phyloP scores from a whole-genome alignment of 1,140 invertebrate genomes.

The Drosophila nasuta region DNA sequence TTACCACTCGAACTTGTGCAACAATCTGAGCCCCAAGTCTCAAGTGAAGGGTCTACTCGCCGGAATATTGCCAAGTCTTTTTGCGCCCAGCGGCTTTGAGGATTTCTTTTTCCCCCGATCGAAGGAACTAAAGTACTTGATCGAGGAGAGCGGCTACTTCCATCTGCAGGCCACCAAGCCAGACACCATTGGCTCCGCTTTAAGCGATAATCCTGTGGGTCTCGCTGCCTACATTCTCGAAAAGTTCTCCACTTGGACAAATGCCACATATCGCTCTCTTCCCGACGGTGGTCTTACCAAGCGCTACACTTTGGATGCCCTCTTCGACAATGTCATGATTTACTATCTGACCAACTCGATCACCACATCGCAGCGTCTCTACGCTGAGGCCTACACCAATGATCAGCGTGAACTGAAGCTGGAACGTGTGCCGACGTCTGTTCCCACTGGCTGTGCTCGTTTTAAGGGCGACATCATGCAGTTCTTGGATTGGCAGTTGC shows the following conservation, averaged over 20 bases:
- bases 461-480: slow-evolving; percentile 88
- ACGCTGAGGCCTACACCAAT: slow-evolving; percentile 88
- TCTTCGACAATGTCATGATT: slow-evolving; percentile 95
- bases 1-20: slow-evolving; percentile 89
- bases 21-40: slow-evolving; percentile 58
- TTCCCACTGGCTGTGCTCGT: slow-evolving; percentile 89
- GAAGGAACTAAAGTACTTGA: slow-evolving; percentile 85
- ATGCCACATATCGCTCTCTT: slow-evolving; percentile 86
- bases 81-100: slow-evolving; percentile 86
- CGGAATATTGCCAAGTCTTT: slow-evolving; percentile 86
- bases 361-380: slow-evolving; percentile 91
- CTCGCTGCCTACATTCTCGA: slow-evolving; percentile 94
- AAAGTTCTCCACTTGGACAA: slow-evolving; percentile 93
- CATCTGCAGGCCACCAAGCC: slow-evolving; percentile 96
- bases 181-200: slow-evolving; percentile 91
- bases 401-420: slow-evolving; percentile 83
- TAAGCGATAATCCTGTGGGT: slow-evolving; percentile 89
- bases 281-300: slow-evolving; percentile 90
- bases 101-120: slow-evolving; percentile 88
- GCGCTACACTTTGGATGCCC: slow-evolving; percentile 88
- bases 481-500: slow-evolving; percentile 87
- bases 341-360: slow-evolving; percentile 93
- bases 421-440: slow-evolving; percentile 87
- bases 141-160: slow-evolving; percentile 92
- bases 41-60: slow-evolving; percentile 84